Evolutionary conservation across 2,888 invertebrate species (phyloP), one percentile per base, ranked within the genome.

Genomic region (Argyresthia goedartella): DNA sequence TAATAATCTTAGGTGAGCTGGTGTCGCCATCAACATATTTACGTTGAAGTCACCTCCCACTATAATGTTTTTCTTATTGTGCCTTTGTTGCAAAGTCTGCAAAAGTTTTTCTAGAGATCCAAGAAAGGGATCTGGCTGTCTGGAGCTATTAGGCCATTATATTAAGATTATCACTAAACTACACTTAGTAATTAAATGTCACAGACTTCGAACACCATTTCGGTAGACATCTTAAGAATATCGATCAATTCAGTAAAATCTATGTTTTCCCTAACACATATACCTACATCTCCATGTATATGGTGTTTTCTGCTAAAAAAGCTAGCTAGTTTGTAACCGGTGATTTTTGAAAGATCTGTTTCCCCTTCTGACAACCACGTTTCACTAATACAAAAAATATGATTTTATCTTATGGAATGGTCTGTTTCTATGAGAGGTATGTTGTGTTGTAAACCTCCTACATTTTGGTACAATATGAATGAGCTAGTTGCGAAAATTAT

Each of bases 181-280:
- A 8, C 25, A 1, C 11, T 50, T 53, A 7, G 48, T 48, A 16
- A 61, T 41, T 53, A 52, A 3, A 57, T 49, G 11, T 57, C 57
- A 53, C 57, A 53, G 7, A 54, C 36, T 53, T 61, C 61, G 44
- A 59, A 50, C 8, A 59, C 50, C 34, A 52, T 55, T 49, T 61
- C 59, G n/a, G 56, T 33, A 8, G 57, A 54, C 46, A 56, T 11
- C 15, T 25, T 50, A 14, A 14, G n/a, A 35, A 60, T 54, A 52
- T 58, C 55, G 9, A 25, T 16, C 43, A 53, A 34, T 14, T 57
- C 54, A 9, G 7, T 15, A 48, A 36, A 57, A 33, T 58, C 52
- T 10, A 57, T 15, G 8, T 46, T 34, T 11, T 56, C 45, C 42
- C 52, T 51, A 1, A 57, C 1, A 1, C 57, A 2, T 13, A 58